A percentile compares a stretch with the other conserved stretches of the same genome.
Evolutionary conservation across 2,797 vertebrate genomes (phyloP).

Genomic region (Oreortyx pictus): DNA sequence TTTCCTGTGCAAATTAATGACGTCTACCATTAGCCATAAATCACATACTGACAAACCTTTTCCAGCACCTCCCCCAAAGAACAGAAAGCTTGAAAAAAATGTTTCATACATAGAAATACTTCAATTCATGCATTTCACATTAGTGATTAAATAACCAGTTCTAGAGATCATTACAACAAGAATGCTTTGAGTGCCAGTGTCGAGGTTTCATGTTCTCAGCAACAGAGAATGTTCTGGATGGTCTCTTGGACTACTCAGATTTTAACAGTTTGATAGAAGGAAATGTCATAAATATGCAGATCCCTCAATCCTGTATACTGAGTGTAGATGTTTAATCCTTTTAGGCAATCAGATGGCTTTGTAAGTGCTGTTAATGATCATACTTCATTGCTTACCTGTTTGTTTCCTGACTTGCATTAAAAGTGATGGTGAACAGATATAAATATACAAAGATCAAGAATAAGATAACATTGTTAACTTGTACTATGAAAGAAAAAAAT

Average conservation of each 20-base stretch:
- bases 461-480: background rate
- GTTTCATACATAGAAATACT: background rate
- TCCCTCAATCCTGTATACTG: background rate
- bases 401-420: background rate
- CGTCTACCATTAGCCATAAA: background rate
- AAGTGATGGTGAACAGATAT: background rate
- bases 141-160: background rate
- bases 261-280: background rate
- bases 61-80: background rate
- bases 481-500: background rate
- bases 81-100: background rate
- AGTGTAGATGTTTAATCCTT: background rate
- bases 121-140: background rate
- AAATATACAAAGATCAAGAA: background rate
- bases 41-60: background rate
- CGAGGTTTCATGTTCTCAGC: background rate
- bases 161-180: background rate
- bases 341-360: background rate
- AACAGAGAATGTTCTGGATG: background rate
- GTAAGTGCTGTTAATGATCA: background rate
- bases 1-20: conserved; percentile 17
- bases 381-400: background rate
- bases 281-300: background rate
- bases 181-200: background rate
- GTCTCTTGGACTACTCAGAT: background rate